Base-by-base conservation (phyloP, 2,797 vertebrate species). In the Rhinogobio ventralis region DNA sequence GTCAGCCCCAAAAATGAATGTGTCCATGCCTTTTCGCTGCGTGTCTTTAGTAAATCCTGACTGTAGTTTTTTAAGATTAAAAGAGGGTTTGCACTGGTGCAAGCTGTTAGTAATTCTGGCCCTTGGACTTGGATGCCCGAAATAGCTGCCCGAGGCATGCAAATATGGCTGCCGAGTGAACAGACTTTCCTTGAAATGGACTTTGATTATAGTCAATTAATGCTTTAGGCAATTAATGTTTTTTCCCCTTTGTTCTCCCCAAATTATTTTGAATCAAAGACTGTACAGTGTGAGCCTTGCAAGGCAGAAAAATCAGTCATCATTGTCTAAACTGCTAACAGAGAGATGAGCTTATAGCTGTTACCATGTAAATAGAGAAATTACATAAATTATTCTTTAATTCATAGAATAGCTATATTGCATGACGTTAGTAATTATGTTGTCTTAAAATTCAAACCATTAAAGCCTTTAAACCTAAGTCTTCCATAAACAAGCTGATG, bases 391-490 rank as follows among this genome's bases (percentile, higher is more conserved):
- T 0, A 66, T 67, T 79, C 2, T 49, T 79, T 68, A 62, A 23
- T 79, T 57, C n/a, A 33, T 4, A 57, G 13, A 69, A 69, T 33
- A 33, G 25, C 36, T 36, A 25, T 78, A 55, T 71, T 84, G 71
- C 75, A 46, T 49, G 3, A 25, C 60, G 36, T 30, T 19, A 49
- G 23, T 75, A 84, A 84, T 78, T 49, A 77, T 69, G 62, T 71
- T 78, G 72, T 60, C 39, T 68, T 53, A 33, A n/a, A 83, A 67
- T 76, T 28, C 45, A 13, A 73, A 33, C 25, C 39, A 39, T 73
- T n/a, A 62, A 79, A 84, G 28, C 53, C 42, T 72, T 72, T 64
- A 72, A 84, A 71, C 42, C 83, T 19, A 49, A 42, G 30, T 68
- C 73, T 77, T 77, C 25, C 20, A 67, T 46, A 68, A 77, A 83